These are phyloP conservation scores for Pectinophora gossypiella DNA, from an alignment of 1,140 invertebrate species.

Conservation along the genomic window DNA sequence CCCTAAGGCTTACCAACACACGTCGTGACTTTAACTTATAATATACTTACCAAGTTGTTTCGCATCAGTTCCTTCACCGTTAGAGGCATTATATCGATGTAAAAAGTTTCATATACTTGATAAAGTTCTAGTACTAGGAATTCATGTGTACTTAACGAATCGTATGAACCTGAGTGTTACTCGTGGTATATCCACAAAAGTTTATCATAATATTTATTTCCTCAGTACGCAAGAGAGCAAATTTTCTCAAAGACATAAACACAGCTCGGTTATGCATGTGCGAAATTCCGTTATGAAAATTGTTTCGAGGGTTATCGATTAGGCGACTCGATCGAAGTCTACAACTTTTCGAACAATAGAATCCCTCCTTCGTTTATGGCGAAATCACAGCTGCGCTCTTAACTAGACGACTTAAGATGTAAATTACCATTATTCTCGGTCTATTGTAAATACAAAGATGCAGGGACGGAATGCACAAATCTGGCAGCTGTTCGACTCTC, in stretches of 20 bases:
- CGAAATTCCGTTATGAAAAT: constrained; percentile 6
- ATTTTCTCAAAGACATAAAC: no score
- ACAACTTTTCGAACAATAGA: constrained; percentile 21
- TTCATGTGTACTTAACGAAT: no score
- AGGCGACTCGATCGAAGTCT: constrained; percentile 22
- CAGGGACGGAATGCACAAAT: constrained; percentile 67
- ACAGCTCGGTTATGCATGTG: no score
- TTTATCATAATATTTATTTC: no score
- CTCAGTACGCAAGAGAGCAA: no score
- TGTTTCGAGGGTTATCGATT: constrained; percentile 29
- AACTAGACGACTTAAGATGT: constrained; percentile 68
- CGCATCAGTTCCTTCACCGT: constrained; percentile 46
- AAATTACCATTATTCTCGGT: constrained; percentile 69
- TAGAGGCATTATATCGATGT: constrained; percentile 12
- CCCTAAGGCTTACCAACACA: constrained; percentile 26
- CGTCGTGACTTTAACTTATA: constrained; percentile 28
- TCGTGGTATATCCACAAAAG: no score
- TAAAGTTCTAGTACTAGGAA: no score
- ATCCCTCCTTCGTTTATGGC: constrained; percentile 27
- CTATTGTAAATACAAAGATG: constrained; percentile 65
- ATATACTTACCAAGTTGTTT: constrained; percentile 31
- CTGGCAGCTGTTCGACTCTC: constrained; percentile 62
- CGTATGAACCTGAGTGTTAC: no score
- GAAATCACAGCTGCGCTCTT: constrained; percentile 64
- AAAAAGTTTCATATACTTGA: no score